phyloP scores from a whole-genome alignment of 2,888 invertebrate genomes.

The Torymus aiolomorphi region DNA sequence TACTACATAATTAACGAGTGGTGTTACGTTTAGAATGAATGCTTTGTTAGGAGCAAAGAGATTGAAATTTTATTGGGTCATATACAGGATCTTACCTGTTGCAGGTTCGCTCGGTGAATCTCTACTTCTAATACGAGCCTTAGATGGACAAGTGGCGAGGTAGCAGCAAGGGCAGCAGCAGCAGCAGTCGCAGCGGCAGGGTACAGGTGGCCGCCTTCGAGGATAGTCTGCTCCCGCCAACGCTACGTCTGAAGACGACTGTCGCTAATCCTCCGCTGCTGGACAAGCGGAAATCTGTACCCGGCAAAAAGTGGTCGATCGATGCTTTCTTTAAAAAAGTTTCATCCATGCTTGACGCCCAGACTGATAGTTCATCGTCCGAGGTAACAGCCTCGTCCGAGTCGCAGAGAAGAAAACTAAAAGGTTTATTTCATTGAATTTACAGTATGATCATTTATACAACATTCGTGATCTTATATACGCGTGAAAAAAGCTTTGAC shows the following conservation, averaged over 20 bases:
- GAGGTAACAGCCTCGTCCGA: constrained; percentile 28
- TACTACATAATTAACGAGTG: too few species aligned
- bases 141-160: constrained; percentile 54
- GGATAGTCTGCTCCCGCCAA: constrained; percentile 52
- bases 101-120: constrained; percentile 35
- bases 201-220: not conserved
- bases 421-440: constrained; percentile 27
- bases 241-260: constrained; percentile 19
- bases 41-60: too few species aligned
- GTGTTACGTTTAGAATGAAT: too few species aligned
- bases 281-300: constrained; percentile 28
- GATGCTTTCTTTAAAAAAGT: constrained; percentile 52
- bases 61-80: too few species aligned
- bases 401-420: constrained; percentile 18
- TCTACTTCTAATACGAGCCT: constrained; percentile 11
- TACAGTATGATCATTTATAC: not conserved
- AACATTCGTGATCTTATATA: too few species aligned
- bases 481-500: too few species aligned
- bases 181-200: too few species aligned
- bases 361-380: constrained; percentile 35
- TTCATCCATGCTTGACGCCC: constrained; percentile 44
- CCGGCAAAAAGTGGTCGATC: constrained; percentile 48
- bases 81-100: not conserved
- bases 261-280: constrained; percentile 1
- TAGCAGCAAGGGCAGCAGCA: constrained; percentile 6